These are phyloP conservation scores for Pollenia amentaria DNA, from an alignment of 2,888 invertebrate genomes.

Conservation along the genomic window DNA sequence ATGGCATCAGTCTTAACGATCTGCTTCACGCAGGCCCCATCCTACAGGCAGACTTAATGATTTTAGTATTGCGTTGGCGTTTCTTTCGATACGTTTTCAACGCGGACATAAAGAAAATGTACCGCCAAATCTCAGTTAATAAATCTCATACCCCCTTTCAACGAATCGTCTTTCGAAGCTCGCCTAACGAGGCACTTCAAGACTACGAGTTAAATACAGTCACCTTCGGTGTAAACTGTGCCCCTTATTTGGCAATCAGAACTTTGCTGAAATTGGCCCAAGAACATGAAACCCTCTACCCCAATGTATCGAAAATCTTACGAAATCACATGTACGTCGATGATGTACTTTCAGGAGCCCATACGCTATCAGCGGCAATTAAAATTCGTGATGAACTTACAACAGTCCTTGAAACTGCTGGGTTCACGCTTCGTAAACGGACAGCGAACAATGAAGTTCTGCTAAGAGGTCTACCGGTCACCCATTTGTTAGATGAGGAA, in stretches of 20 bases:
- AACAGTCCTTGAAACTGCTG: neutral
- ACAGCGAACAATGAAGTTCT: neutral
- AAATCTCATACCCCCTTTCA: no score
- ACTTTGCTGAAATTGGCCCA: slow-evolving; percentile 7
- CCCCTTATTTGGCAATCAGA: slow-evolving; percentile 12
- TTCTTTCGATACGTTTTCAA: neutral
- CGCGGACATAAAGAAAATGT: no score
- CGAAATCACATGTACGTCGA: slow-evolving; percentile 17
- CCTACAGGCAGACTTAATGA: neutral
- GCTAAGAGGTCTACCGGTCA: neutral
- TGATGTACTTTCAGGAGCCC: neutral
- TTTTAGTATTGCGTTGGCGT: slow-evolving; percentile 5
- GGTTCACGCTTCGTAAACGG: neutral
- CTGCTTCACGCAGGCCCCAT: neutral
- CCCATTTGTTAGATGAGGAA: neutral
- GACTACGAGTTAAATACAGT: slow-evolving; percentile 3
- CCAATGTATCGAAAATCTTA: neutral
- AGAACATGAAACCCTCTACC: neutral
- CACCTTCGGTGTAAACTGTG: slow-evolving; percentile 25
- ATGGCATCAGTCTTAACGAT: no score
- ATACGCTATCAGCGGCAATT: neutral
- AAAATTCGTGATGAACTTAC: neutral
- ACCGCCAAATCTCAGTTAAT: no score
- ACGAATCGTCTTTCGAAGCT: no score
- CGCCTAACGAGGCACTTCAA: no score